Evolutionary conservation across 2,113 vertebrate genomes (phyloP).

Genomic region (Lepisosteus osseus): DNA sequence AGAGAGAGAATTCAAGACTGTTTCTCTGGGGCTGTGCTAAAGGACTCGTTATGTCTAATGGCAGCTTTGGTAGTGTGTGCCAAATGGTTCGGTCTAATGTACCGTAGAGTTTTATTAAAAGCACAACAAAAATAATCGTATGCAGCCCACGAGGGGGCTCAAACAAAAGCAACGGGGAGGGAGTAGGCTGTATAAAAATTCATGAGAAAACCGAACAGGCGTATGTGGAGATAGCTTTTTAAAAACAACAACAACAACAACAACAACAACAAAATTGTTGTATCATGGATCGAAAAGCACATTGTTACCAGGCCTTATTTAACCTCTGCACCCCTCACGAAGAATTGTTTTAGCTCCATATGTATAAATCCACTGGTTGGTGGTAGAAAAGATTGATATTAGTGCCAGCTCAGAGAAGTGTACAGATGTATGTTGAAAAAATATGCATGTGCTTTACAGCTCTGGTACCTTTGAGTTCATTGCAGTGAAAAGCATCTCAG

Average conservation of each 20-base stretch:
- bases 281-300: background rate
- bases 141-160: slow-evolving; percentile 75
- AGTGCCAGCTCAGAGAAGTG: background rate
- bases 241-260: too few relatives aligned
- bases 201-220: background rate
- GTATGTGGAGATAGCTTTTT: background rate
- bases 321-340: background rate
- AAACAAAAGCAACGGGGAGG: slow-evolving; percentile 78
- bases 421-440: background rate
- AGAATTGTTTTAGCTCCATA: background rate
- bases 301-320: background rate
- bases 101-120: slow-evolving; percentile 79
- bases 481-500: background rate
- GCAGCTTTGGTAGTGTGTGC: slow-evolving; percentile 68
- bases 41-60: slow-evolving; percentile 72
- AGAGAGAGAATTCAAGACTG: background rate
- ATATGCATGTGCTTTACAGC: background rate
- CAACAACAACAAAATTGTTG: background rate
- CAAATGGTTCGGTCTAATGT: slow-evolving; percentile 80
- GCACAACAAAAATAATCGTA: slow-evolving; percentile 74
- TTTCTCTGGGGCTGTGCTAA: slow-evolving; percentile 18
- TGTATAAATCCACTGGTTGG: too few relatives aligned
- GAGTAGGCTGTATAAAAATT: slow-evolving; percentile 53
- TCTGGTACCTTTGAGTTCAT: background rate
- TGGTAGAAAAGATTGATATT: too few relatives aligned